Evolutionary conservation across 2,113 vertebrate species (phyloP).

Genomic region (Cacatua alba): DNA sequence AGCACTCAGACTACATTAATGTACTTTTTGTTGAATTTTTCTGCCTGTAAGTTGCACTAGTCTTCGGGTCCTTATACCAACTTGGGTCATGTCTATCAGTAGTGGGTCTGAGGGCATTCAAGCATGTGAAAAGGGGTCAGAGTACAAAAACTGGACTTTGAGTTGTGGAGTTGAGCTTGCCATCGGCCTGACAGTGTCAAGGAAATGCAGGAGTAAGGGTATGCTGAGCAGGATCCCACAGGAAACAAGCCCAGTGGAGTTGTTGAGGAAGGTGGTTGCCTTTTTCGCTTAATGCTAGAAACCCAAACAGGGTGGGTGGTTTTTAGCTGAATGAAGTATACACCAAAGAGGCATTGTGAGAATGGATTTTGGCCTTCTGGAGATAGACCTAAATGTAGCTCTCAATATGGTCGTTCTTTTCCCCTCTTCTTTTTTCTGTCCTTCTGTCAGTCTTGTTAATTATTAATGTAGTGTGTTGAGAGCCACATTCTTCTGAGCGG

Average conservation of each 20-base stretch:
- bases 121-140: neutral
- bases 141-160: conserved; percentile 35
- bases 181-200: neutral
- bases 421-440: neutral
- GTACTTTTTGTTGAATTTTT: neutral
- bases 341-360: neutral
- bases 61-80: neutral
- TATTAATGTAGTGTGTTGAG: conserved; percentile 26
- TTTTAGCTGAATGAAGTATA: neutral
- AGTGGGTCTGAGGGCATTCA: neutral
- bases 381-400: neutral
- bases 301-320: neutral
- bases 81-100: neutral
- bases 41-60: neutral
- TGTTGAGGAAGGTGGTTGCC: neutral
- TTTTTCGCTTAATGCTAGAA: neutral
- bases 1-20: neutral
- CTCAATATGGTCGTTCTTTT: neutral
- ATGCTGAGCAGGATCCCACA: neutral
- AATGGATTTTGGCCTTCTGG: neutral
- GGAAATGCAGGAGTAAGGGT: neutral
- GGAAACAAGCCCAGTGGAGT: neutral
- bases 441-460: conserved; percentile 43
- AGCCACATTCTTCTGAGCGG: neutral
- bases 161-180: neutral